Evolutionary conservation across 2,797 vertebrate species (phyloP).

Genomic region (Myotis myotis): DNA sequence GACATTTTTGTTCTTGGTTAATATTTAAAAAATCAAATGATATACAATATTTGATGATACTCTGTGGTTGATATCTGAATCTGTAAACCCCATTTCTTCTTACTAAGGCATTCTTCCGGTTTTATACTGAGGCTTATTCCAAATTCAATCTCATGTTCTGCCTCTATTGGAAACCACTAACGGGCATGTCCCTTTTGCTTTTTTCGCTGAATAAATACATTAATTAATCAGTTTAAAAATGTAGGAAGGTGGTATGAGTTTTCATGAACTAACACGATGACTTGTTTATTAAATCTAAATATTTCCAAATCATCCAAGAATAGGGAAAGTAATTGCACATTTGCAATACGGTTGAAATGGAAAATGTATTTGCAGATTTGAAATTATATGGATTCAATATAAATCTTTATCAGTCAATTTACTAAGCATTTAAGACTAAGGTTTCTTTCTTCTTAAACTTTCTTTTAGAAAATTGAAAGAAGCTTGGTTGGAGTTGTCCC

Average conservation of each 20-base stretch:
- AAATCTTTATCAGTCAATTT: conserved; percentile 20
- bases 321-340: background rate
- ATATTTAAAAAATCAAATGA: conserved; percentile 38
- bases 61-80: background rate
- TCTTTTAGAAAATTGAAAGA: conserved; percentile 31
- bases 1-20: background rate
- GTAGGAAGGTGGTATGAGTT: conserved; percentile 33
- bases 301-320: conserved; percentile 20
- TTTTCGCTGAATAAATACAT: conserved; percentile 43
- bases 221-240: conserved; percentile 24
- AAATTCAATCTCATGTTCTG: background rate
- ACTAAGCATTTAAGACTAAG: background rate
- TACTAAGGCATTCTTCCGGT: background rate
- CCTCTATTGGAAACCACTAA: conserved; percentile 9
- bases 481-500: background rate
- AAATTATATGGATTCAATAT: conserved; percentile 31
- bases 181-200: background rate
- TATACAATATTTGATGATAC: background rate
- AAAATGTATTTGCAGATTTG: conserved; percentile 33
- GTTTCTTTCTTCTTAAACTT: background rate
- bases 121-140: background rate
- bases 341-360: background rate
- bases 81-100: background rate
- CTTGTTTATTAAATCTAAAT: conserved; percentile 7
- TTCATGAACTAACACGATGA: conserved; percentile 34